Conservation (phyloP, 2,113 vertebrate species). For the Catharus fuscescens region DNA sequence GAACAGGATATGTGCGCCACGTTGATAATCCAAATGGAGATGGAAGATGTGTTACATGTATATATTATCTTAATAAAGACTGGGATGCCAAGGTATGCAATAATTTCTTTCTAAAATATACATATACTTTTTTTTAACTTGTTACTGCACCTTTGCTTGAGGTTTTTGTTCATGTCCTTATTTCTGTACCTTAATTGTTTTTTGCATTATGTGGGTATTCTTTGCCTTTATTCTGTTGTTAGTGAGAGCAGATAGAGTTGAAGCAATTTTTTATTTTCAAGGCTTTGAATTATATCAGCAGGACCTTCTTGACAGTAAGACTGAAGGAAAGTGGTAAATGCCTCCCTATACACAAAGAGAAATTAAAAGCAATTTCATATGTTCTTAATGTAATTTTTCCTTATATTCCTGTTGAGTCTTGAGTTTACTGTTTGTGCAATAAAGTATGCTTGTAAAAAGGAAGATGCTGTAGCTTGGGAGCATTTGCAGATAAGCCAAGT, state of each 20-base stretch:
- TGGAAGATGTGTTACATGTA: conserved; percentile 96
- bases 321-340: not conserved
- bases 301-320: not conserved
- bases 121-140: not conserved
- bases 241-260: not conserved
- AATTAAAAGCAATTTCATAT: not conserved
- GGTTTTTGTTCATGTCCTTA: not conserved
- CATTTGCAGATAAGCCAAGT: not conserved
- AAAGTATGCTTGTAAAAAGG: not conserved
- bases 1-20: conserved; percentile 93
- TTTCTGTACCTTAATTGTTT: not conserved
- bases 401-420: not conserved
- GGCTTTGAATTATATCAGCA: not conserved
- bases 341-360: not conserved
- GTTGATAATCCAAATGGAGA: conserved; percentile 96
- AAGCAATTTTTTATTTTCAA: not conserved
- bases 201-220: not conserved
- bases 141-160: not conserved
- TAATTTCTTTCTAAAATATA: not conserved
- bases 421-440: not conserved
- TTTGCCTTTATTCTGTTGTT: not conserved
- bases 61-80: conserved; percentile 98
- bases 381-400: not conserved
- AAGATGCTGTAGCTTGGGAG: not conserved
- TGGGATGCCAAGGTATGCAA: conserved; percentile 93